These are phyloP conservation scores for Holacanthus passer DNA, from an alignment of 2,113 vertebrate genomes.

Conservation along the genomic window DNA sequence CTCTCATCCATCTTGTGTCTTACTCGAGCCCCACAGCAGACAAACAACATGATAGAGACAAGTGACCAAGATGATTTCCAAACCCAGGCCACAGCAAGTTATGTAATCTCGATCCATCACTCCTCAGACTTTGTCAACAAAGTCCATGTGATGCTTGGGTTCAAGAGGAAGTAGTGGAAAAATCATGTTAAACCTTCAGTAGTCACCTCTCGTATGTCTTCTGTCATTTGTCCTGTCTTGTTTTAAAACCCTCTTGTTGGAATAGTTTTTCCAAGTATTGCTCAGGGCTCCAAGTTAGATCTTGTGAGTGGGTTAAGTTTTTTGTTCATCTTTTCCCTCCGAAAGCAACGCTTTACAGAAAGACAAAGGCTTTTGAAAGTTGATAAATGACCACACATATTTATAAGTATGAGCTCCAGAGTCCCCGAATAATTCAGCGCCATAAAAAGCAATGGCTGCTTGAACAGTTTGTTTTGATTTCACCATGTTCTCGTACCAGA, in stretches of 20 bases:
- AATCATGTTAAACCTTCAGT: neutral
- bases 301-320: neutral
- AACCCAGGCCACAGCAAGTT: slow-evolving; percentile 20
- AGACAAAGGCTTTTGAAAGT: slow-evolving; percentile 3
- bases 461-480: slow-evolving; percentile 58
- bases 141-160: slow-evolving; percentile 19
- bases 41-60: slow-evolving; percentile 36
- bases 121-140: slow-evolving; percentile 43
- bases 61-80: slow-evolving; percentile 28
- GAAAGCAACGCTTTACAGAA: slow-evolving; percentile 29
- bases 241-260: slow-evolving; percentile 23
- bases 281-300: neutral
- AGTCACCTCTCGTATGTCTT: neutral
- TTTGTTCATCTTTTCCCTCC: slow-evolving; percentile 32
- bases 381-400: slow-evolving; percentile 34
- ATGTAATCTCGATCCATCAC: slow-evolving; percentile 28
- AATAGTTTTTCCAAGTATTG: slow-evolving; percentile 46
- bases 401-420: slow-evolving; percentile 26
- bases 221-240: neutral
- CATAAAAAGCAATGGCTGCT: slow-evolving; percentile 40
- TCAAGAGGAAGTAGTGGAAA: slow-evolving; percentile 12
- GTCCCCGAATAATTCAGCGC: slow-evolving; percentile 2
- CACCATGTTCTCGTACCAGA: slow-evolving; percentile 36
- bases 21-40: slow-evolving; percentile 22
- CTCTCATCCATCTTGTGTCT: slow-evolving; percentile 30